These are phyloP conservation scores for Lissocephala sabroskyi DNA, from an alignment of 2,888 invertebrate species.

Conservation along the genomic window DNA sequence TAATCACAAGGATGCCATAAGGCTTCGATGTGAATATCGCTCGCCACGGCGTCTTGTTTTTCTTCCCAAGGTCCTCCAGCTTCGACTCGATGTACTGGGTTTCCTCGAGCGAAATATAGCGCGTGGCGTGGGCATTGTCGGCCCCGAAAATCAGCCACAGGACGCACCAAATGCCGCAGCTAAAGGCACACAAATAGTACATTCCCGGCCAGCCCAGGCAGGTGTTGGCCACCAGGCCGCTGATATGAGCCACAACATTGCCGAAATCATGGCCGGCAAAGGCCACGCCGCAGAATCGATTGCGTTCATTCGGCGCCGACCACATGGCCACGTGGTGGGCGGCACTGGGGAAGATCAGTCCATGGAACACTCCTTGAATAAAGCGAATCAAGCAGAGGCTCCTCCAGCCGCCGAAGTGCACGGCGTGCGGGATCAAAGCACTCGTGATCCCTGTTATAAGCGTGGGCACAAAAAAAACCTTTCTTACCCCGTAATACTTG, in stretches of 20 bases:
- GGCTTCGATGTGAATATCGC: conserved; percentile 77
- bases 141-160: conserved; percentile 75
- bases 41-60: conserved; percentile 75
- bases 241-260: conserved; percentile 77
- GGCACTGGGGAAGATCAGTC: conserved; percentile 77
- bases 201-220: conserved; percentile 78
- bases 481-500: conserved; percentile 79
- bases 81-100: conserved; percentile 75
- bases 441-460: conserved; percentile 78
- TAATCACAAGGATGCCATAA: conserved; percentile 74
- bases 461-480: conserved; percentile 75
- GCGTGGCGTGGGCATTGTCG: conserved; percentile 75
- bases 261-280: conserved; percentile 79
- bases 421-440: conserved; percentile 78
- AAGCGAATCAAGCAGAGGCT: conserved; percentile 76
- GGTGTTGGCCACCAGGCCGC: conserved; percentile 77
- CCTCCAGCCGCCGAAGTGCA: conserved; percentile 76
- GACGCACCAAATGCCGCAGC: conserved; percentile 73
- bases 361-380: conserved; percentile 79
- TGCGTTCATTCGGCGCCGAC: conserved; percentile 78
- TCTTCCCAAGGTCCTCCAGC: conserved; percentile 37
- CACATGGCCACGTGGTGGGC: conserved; percentile 79
- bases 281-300: conserved; percentile 74
- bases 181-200: conserved; percentile 76
- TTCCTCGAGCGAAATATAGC: conserved; percentile 75